These are phyloP conservation scores for Sternotherus odoratus DNA, from an alignment of 2,797 vertebrate genomes.

Conservation along the genomic window DNA sequence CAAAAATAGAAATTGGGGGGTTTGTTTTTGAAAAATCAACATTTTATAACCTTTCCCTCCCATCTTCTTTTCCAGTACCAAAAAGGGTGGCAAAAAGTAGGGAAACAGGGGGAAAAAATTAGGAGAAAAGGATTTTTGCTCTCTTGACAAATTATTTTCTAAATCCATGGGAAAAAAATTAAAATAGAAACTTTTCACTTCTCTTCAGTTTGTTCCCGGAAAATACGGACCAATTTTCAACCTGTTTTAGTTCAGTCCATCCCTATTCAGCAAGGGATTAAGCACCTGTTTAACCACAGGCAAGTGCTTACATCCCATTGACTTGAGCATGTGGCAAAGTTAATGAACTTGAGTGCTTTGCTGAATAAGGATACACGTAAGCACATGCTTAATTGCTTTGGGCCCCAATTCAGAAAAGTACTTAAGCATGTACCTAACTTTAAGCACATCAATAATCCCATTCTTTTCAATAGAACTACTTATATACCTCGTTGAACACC, in stretches of 20 bases:
- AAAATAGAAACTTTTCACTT: not conserved
- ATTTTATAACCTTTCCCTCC: not conserved
- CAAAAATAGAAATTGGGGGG: not conserved
- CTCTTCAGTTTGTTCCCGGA: constrained; percentile 15
- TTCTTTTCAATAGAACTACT: constrained; percentile 52
- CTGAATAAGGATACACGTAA: constrained; percentile 36
- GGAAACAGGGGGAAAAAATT: not conserved
- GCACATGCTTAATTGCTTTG: not conserved
- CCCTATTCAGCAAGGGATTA: constrained; percentile 34
- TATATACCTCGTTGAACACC: constrained; percentile 41
- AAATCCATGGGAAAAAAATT: constrained; percentile 28
- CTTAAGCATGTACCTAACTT: constrained; percentile 17
- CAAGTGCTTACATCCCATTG: constrained; percentile 62
- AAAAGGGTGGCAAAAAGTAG: not conserved
- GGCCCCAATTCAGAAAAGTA: constrained; percentile 56
- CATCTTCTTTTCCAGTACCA: not conserved
- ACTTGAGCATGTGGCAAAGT: constrained; percentile 45
- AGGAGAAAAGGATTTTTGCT: constrained; percentile 9
- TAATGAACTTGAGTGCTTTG: constrained; percentile 8
- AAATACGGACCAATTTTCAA: constrained; percentile 37
- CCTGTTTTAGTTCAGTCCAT: constrained; percentile 3
- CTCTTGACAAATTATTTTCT: not conserved
- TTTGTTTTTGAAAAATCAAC: not conserved
- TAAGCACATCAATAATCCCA: constrained; percentile 59
- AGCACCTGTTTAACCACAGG: constrained; percentile 51